Percentiles rank a stretch among this genome's conserved stretches.
These are phyloP conservation scores for Anhinga anhinga DNA, from an alignment of 2,113 vertebrate species.

Conservation along the genomic window DNA sequence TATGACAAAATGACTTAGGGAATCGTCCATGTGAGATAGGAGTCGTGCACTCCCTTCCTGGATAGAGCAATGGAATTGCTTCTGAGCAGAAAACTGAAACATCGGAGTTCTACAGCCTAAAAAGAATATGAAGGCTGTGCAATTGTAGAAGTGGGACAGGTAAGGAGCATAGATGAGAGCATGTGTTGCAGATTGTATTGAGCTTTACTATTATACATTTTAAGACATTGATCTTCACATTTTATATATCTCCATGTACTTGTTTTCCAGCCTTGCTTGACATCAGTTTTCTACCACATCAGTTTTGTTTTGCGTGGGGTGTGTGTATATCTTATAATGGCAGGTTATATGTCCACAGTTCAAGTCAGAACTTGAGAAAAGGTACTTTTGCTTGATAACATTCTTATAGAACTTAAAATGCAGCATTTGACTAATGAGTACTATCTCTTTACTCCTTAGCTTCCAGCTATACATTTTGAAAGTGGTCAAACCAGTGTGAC, in stretches of 20 bases:
- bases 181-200: not conserved
- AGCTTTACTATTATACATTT: not conserved
- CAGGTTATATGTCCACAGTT: not conserved
- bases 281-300: not conserved
- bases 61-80: not conserved
- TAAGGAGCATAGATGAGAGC: not conserved
- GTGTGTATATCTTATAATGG: not conserved
- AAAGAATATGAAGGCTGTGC: not conserved
- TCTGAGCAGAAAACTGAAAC: not conserved
- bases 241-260: not conserved
- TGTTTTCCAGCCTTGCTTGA: not conserved
- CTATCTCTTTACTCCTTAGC: conserved; percentile 65
- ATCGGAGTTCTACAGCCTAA: not conserved
- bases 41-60: not conserved
- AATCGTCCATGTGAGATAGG: not conserved
- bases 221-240: not conserved
- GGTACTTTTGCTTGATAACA: not conserved
- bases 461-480: conserved; percentile 69
- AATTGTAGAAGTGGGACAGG: not conserved
- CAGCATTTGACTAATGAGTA: not conserved
- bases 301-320: not conserved
- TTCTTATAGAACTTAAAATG: not conserved
- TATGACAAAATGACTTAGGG: not conserved
- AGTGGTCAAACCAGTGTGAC: conserved; percentile 58
- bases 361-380: not conserved